A percentile compares a stretch with the other conserved stretches of the same genome.
These are phyloP conservation scores for Gadus chalcogrammus DNA, from an alignment of 2,113 vertebrate genomes.

Conservation along the genomic window DNA sequence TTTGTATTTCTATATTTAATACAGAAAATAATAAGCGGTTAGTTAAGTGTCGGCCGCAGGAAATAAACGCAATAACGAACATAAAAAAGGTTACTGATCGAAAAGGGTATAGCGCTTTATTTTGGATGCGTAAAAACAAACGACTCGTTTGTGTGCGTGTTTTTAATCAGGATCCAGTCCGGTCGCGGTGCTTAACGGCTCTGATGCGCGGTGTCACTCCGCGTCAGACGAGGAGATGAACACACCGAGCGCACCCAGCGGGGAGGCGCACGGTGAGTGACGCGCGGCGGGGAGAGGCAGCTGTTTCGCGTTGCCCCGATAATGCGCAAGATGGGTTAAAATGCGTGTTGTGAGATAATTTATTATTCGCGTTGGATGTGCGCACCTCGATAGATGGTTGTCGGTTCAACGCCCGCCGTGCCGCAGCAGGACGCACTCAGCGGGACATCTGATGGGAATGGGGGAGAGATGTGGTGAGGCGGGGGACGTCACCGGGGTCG, in stretches of 20 bases:
- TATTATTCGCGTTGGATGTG: not conserved
- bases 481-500: conserved; percentile 35
- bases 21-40: too few relatives aligned
- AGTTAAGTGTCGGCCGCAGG: too few relatives aligned
- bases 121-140: too few relatives aligned
- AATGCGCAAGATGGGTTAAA: conserved; percentile 42
- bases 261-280: not conserved
- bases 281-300: conserved; percentile 19
- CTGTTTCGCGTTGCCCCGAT: conserved; percentile 52
- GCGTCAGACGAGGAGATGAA: not conserved
- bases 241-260: not conserved
- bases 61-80: too few relatives aligned
- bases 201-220: not conserved
- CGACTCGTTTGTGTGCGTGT: too few relatives aligned
- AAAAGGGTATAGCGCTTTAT: too few relatives aligned
- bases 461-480: conserved; percentile 44
- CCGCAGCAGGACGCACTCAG: too few relatives aligned
- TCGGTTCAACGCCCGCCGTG: conserved; percentile 21
- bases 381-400: conserved; percentile 8
- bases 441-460: conserved; percentile 18
- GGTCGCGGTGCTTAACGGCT: not conserved
- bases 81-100: too few relatives aligned
- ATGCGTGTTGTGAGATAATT: conserved; percentile 40
- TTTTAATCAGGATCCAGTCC: too few relatives aligned
- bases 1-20: too few relatives aligned